Evolutionary conservation across 2,888 invertebrate genomes (phyloP).

Genomic region (Tetropium fuscum): DNA sequence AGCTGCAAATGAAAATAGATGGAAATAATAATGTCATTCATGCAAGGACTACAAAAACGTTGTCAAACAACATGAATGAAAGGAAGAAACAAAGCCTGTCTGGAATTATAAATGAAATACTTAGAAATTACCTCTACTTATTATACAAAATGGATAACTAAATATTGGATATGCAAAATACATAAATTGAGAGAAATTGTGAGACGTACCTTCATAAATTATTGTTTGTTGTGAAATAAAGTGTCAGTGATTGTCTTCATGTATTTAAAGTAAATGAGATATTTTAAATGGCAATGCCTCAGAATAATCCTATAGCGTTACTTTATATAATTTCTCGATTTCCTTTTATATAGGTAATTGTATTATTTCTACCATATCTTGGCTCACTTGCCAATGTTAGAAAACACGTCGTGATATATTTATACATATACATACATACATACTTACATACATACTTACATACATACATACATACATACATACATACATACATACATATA

Average conservation of each 20-base stretch:
- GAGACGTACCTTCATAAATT: constrained; percentile 25
- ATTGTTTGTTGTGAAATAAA: constrained; percentile 30
- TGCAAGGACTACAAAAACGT: constrained; percentile 54
- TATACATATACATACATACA: too few species aligned
- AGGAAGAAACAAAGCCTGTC: constrained; percentile 62
- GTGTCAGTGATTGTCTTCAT: constrained; percentile 24
- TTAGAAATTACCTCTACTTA: constrained; percentile 54
- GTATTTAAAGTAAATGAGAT: constrained; percentile 26
- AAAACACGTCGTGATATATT: too few species aligned
- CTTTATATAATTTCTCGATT: too few species aligned
- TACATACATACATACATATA: too few species aligned
- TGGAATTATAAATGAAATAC: constrained; percentile 60
- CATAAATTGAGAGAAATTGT: constrained; percentile 33
- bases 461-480: too few species aligned
- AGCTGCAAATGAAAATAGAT: constrained; percentile 22
- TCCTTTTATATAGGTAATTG: too few species aligned
- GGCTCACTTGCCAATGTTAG: too few species aligned
- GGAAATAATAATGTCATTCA: constrained; percentile 56
- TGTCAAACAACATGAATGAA: constrained; percentile 61
- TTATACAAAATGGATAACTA: constrained; percentile 52
- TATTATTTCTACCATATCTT: too few species aligned
- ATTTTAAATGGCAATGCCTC: too few species aligned
- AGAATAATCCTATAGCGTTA: too few species aligned
- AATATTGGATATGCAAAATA: constrained; percentile 44
- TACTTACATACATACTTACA: too few species aligned